Base-by-base conservation (phyloP, 2,888 invertebrate genomes). In the Hemithea aestivaria region DNA sequence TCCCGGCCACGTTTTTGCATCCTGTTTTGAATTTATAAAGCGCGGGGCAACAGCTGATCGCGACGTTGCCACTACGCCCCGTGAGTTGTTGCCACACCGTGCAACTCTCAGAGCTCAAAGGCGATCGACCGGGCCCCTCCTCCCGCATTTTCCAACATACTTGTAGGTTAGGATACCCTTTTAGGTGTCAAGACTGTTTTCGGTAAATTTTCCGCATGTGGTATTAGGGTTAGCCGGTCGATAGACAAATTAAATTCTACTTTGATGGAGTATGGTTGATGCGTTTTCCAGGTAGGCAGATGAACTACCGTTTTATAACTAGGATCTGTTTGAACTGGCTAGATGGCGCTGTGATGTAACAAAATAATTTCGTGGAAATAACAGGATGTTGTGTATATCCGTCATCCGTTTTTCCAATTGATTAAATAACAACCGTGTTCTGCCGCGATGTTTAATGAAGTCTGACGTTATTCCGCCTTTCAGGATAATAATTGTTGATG, bases 21-120 rank as follows among this genome's bases (percentile, higher is more conserved):
- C 74, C 76, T 78, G 82, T 76, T 81, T 77, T 77, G 79, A 80
- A 79, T 82, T 70, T 77, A 74, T 73, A 73, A 72, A 68, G 61
- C 62, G 62, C 58, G 58, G 62, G 52, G 68, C 70, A 83, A 80
- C 84, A 84, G 84, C 84, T 84, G 84, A 84, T 83, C 68, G 62
- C 69, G 65, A 48, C 42, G 79, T 76, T 77, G 78, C 74, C 68
- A 54, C 56, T 49, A 53, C 48, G 45, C 59, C 61, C 56, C 62
- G 48, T 63, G 53, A 73, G 65, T 39, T 58, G 80, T 78, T 81
- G 81, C 73, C 81, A 57, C 58, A 62, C 55, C 66, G 73, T 51
- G 62, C 65, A 11, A 27, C 45, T 45, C 47, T 62, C 52, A 34
- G 72, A 73, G 81, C 47, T 62, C 52, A 34, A 71, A 73, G 81